Conservation (phyloP, 2,797 vertebrate species). For the Rhyacichthys aspro region DNA sequence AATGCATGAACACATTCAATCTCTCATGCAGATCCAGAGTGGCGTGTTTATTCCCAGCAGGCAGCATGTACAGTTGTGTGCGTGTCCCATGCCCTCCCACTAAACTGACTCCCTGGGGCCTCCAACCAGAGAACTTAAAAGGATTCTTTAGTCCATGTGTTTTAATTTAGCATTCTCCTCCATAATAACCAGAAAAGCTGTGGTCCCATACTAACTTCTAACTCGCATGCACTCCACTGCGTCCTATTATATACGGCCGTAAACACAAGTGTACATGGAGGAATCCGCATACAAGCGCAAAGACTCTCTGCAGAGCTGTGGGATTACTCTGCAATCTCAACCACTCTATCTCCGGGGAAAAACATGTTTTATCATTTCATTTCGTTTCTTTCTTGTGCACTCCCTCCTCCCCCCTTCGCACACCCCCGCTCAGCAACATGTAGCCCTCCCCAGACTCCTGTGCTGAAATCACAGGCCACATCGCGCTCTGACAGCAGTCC, state of each 20-base stretch:
- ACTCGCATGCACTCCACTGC: constrained; percentile 16
- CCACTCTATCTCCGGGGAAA: constrained; percentile 68
- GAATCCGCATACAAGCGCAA: constrained; percentile 40
- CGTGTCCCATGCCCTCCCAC: constrained; percentile 29
- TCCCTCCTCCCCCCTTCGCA: constrained; percentile 35
- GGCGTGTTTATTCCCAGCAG: constrained; percentile 58
- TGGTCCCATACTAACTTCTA: constrained; percentile 45
- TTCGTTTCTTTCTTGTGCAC: constrained; percentile 68
- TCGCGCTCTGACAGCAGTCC: constrained; percentile 68
- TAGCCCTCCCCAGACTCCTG: constrained; percentile 72
- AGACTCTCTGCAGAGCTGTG: constrained; percentile 64
- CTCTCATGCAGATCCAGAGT: constrained; percentile 54
- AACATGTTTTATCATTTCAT: constrained; percentile 82
- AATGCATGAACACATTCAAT: constrained; percentile 52
- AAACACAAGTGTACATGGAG: constrained; percentile 27
- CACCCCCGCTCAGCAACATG: constrained; percentile 72
- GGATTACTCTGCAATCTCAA: constrained; percentile 82
- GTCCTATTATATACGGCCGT: constrained; percentile 28
- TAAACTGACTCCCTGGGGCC: constrained; percentile 42
- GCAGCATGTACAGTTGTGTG: constrained; percentile 22
- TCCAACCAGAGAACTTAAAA: constrained; percentile 58
- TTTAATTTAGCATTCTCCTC: constrained; percentile 67
- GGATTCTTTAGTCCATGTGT: constrained; percentile 63
- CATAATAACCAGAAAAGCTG: constrained; percentile 61
- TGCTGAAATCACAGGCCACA: constrained; percentile 74